These are phyloP conservation scores for Zaprionus taronus DNA, from an alignment of 1,140 invertebrate genomes.

Conservation along the genomic window DNA sequence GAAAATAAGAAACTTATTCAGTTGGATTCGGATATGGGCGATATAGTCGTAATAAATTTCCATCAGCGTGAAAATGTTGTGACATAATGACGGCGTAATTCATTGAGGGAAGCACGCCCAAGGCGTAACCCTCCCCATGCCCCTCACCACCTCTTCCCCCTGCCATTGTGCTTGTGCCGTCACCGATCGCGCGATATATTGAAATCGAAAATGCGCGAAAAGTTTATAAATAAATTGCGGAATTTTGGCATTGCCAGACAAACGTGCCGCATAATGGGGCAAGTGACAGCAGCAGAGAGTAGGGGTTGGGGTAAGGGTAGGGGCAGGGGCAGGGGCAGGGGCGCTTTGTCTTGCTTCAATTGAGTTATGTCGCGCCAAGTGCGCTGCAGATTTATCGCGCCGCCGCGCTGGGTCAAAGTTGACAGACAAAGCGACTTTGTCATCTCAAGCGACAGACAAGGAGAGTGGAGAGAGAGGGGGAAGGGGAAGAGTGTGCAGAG, in stretches of 20 bases:
- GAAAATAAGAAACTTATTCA: conserved; percentile 4
- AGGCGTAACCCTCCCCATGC: not conserved
- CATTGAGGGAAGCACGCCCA: conserved; percentile 32
- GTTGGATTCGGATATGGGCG: conserved; percentile 24
- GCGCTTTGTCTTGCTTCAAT: conserved; percentile 82
- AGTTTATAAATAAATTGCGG: conserved; percentile 77
- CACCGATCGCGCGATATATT: conserved; percentile 34
- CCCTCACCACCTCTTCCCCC: not conserved
- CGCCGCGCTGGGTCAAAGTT: conserved; percentile 73
- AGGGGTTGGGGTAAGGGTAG: conserved; percentile 9
- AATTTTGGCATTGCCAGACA: conserved; percentile 67
- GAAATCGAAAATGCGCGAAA: conserved; percentile 66
- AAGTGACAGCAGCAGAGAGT: not conserved
- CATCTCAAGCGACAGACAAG: conserved; percentile 52
- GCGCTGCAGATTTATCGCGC: conserved; percentile 67
- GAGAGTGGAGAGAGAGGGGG: not conserved
- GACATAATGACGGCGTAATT: conserved; percentile 77
- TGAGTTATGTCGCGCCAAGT: conserved; percentile 78
- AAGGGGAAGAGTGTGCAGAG: not conserved
- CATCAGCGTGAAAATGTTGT: conserved; percentile 67
- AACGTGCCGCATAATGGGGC: conserved; percentile 32
- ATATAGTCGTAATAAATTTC: conserved; percentile 73
- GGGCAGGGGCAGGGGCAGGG: not conserved
- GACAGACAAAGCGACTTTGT: conserved; percentile 81
- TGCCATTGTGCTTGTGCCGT: not conserved